Evolutionary conservation across 2,797 vertebrate genomes (phyloP), one percentile per base, ranked within the genome.

Genomic region (Phrynocephalus vlangalii): DNA sequence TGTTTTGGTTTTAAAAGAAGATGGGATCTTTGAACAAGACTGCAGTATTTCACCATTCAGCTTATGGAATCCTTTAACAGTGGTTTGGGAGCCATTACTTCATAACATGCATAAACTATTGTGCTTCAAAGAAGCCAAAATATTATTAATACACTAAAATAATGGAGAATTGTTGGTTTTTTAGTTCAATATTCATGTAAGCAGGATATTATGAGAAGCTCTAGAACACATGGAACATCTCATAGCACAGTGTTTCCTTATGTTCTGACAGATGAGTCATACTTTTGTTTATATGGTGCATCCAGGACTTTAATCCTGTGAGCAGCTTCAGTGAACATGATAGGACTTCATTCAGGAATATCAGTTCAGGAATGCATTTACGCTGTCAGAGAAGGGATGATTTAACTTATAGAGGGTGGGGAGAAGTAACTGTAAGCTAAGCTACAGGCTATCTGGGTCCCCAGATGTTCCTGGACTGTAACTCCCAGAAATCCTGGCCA

Each of bases 61-160:
- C 38, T 44, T 92, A 92, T 89, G 92, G 86, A 90, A 56, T 1
- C 66, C 90, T 91, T 94, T 90, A 91, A 83, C 83, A 93, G 93
- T 93, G 52, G 79, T 84, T 92, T 94, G 94, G 88, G 26, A 90
- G 87, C 78, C 87, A 88, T 93, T 93, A 90, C 92, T 87, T 93
- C 89, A 87, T 91, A 89, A 88, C 84, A 48, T 92, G 83, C 90
- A 89, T 90, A 96, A 96, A 90, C 60, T 56, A 86, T 87, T 75
- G 92, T 22, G 79, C 90, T 91, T 91, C 78, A 94, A 94, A 94
- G 70, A 70, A 86, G 68, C 68, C 24, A 85, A 89, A 95, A 92
- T 82, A 85, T 89, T 84, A 95, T 50, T 82, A 93, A 94, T 83
- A 73, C 38, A 1, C 66, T 50, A 80, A 90, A 86, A 85, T 56